Evolutionary conservation across 2,797 vertebrate species (phyloP), one percentile per base, ranked within the genome.

Genomic region (Tokudaia muenninki): DNA sequence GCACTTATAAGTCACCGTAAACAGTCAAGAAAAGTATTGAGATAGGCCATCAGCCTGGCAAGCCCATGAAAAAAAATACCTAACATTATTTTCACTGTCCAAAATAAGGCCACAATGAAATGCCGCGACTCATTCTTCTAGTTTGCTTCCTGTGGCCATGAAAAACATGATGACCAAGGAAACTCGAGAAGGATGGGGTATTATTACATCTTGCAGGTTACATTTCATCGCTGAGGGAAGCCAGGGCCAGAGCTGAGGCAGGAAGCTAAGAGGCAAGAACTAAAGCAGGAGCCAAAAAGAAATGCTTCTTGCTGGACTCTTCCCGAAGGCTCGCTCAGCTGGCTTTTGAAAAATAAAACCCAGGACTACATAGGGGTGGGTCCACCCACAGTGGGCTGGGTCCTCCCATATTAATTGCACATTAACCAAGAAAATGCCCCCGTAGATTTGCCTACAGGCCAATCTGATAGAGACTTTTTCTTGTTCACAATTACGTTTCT

Each of bases 81-180:
- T 63, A 63, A 67, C n/a, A 12, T 70, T 26, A 44, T 83, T 90
- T 63, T 77, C 41, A 72, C 26, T 47, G 47, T 92, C 37, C 37
- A 87, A 82, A 90, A 93, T 91, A 84, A 89, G 92, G 84, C 29
- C 6, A 67, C 57, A 41, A 9, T 22, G 8, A 92, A 29, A 70
- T 29, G 50, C 50, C 65, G 5, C 31, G 1, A n/a, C 44, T 67
- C n/a, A 34, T 16, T 70, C 83, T 50, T n/a, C 83, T 34, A n/a
- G 21, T 70, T 70, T 52, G 31, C 83, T 87, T 70, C 52, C 63
- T 52, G 31, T 67, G 52, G 31, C 63, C 3, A 5, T n/a, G 44
- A 67, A 70, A 67, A 87, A 50, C 31, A 10, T 4, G 44, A 87
- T 12, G 31, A 34, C 4, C n/a, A 50, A 24, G 63, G 82, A 86